phyloP scores from a whole-genome alignment of 2,797 vertebrate species.

The Acomys russatus region DNA sequence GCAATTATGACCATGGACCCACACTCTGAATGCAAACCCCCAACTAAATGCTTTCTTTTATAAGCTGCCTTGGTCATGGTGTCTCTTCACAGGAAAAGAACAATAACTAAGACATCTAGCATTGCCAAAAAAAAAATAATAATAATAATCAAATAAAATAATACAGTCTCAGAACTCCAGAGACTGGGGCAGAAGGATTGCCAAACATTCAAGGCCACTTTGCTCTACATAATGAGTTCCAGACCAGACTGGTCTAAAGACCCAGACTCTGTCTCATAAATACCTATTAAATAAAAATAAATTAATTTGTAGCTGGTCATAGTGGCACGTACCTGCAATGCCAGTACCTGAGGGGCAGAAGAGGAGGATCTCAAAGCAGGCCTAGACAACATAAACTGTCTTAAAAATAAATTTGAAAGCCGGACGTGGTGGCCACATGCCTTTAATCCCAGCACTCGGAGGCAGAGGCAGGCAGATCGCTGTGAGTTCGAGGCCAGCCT shows the following conservation, averaged over 20 bases:
- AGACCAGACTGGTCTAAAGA: background rate
- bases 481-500: no score
- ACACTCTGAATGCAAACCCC: background rate
- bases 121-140: background rate
- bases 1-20: background rate
- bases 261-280: background rate
- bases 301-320: background rate
- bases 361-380: background rate
- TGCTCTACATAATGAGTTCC: background rate
- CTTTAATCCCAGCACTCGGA: no score
- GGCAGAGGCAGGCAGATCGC: no score
- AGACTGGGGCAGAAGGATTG: background rate
- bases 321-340: no score
- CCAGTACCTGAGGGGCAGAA: background rate
- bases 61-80: background rate
- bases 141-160: background rate
- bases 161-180: background rate
- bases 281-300: background rate
- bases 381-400: background rate
- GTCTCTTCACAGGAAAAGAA: background rate
- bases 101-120: background rate
- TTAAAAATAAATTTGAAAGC: no score
- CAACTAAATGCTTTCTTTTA: background rate
- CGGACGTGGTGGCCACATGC: no score
- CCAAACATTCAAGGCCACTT: background rate